A percentile compares a stretch with the other conserved stretches of the same genome.
phyloP scores from a whole-genome alignment of 2,888 invertebrate species.

The Conchocele bisecta region DNA sequence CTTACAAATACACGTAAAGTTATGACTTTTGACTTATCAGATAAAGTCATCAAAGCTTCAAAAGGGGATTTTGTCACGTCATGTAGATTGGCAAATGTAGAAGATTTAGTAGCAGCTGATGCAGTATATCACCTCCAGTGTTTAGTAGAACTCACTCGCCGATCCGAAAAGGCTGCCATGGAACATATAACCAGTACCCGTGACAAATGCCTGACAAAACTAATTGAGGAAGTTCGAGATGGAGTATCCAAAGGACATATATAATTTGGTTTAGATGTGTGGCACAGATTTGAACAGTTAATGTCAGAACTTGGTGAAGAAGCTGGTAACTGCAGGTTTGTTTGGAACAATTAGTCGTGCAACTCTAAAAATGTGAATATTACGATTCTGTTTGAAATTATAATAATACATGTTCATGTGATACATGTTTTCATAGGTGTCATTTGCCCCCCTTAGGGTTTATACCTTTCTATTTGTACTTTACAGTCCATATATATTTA shows the following conservation, averaged over 20 bases:
- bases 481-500: too few species aligned
- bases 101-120: conserved; percentile 1
- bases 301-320: too few species aligned
- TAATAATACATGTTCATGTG: too few species aligned
- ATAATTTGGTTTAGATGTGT: too few species aligned
- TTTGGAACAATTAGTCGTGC: too few species aligned
- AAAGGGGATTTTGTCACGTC: neutral
- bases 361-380: too few species aligned
- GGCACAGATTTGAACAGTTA: too few species aligned
- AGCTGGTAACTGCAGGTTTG: too few species aligned
- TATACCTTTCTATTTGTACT: too few species aligned
- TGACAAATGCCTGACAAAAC: neutral
- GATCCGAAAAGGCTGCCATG: neutral
- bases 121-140: neutral
- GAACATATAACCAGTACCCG: neutral
- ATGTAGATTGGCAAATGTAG: neutral
- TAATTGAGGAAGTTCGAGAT: neutral
- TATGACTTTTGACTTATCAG: neutral
- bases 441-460: too few species aligned
- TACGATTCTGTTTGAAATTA: too few species aligned
- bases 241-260: neutral
- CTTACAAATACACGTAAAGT: neutral
- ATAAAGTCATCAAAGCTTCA: neutral
- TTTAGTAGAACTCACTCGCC: neutral
- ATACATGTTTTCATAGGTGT: too few species aligned